Evolutionary conservation across 2,888 invertebrate genomes (phyloP), one percentile per base, ranked within the genome.

Genomic region (Nomada fabriciana): DNA sequence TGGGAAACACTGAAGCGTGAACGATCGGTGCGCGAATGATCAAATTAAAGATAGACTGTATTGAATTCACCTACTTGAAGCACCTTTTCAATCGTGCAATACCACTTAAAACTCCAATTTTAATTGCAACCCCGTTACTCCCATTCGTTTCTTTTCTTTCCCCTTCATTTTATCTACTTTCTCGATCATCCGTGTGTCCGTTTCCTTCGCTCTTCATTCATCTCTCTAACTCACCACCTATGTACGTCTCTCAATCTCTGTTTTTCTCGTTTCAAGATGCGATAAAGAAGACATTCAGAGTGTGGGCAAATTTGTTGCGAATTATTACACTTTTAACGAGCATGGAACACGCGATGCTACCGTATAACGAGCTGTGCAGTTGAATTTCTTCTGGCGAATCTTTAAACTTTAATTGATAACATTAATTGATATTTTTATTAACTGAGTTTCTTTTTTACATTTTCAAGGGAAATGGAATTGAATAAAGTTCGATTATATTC

Each of bases 81-180:
- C 36, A 61, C 36, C 60, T 53, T 52, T 23, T 53, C 36, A 20
- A 71, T 20, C 18, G 43, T 20, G 42, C 20, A 63, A n/a, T n/a
- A 43, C 63, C 63, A 43, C 42, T 23, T 43, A 43, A 43, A 43
- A 63, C 43, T 47, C 43, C n/a, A 43, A 43, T 42, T 63, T 63
- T 63, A 63, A 63, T 63, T 63, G n/a, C 63, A 43, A 15, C 36
- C 7, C 36, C 42, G 20, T 20, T 47, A n/a, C n/a, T 47, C 43
- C 53, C 53, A 53, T 20, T 11, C 20, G 9, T 53, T 53, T 53
- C 53, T 20, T 20, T 53, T 36, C 36, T 53, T 53, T 18, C 9
- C 13, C 29, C 29, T 25, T n/a, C 36, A 2, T 20, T 53, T 53
- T 67, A 36, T 53, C 20, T 53, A 36, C 52, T 63, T 43, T 42